Base-by-base conservation (phyloP, 2,888 invertebrate genomes). In the Leptothorax acervorum region DNA sequence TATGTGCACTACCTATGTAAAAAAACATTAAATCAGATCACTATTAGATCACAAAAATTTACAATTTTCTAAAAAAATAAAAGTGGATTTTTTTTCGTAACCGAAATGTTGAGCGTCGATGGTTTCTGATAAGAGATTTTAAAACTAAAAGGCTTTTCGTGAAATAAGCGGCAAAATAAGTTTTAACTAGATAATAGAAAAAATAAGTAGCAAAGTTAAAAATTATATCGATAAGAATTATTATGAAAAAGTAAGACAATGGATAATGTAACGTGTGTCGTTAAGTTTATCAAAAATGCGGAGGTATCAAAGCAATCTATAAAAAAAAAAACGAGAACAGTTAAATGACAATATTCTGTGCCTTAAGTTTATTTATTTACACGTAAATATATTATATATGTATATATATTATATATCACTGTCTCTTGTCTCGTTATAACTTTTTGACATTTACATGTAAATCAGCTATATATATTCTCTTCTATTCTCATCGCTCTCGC, bases 301-400 rank as follows among this genome's bases (percentile, higher is more conserved):
- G 0, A 65, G 28, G 35, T 70, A n/a, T 42, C n/a, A n/a, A 42
- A 9, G 8, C 42, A 68, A 68, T 23, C 53, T 18, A 39, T 31
- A 42, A 68, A 31, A 63, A 31, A 63, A 48, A 48, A 83, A 85
- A 35, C 4, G 66, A 60, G 73, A 15, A 31, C 11, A 57, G 4
- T 35, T 48, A 62, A 28, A 45, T 70, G 42, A 48, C 28, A 39
- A 53, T 63, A 68, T 65, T 62, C 28, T 85, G 83, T 92, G 90
- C 90, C 90, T 92, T 92, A 94, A 93, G 90, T 92, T 92, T 71
- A 84, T 94, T 94, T 95, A 95, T 95, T 95, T 95, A 95, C 94
- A 95, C 92, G 93, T 93, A 94, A 94, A 94, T 94, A 94, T 95
- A 94, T 94, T 94, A 94, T 92, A 91, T 92, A 92, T 55, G 85